Conservation (phyloP, 2,113 vertebrate genomes). For the Hypocryptadius cinnamomeus region DNA sequence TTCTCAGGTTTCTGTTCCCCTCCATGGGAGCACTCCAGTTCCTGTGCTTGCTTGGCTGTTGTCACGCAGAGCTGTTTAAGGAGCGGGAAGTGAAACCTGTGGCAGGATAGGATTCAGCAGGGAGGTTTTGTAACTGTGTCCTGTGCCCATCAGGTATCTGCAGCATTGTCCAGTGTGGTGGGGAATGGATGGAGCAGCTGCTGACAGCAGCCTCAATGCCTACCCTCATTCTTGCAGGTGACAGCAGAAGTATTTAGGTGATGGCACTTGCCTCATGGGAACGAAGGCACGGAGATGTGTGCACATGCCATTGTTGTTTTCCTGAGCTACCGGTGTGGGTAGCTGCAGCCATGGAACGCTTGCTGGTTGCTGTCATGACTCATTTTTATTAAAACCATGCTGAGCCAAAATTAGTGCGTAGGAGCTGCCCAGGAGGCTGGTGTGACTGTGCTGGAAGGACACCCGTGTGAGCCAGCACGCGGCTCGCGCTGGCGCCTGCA, state of each 20-base stretch:
- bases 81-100: background rate
- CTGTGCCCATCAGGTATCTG: background rate
- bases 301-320: background rate
- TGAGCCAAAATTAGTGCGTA: background rate
- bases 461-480: background rate
- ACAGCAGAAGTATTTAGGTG: background rate
- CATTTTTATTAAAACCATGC: background rate
- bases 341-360: background rate
- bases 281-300: background rate
- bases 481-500: fast-evolving
- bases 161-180: background rate
- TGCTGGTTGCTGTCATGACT: background rate
- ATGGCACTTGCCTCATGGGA: background rate
- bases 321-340: background rate
- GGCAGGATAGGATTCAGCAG: background rate
- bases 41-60: background rate
- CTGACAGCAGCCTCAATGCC: background rate
- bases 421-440: background rate
- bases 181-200: background rate
- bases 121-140: background rate
- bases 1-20: background rate
- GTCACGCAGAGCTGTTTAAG: background rate
- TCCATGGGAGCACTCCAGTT: background rate
- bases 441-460: background rate
- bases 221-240: background rate